Base-by-base conservation (phyloP, 2,797 vertebrate genomes). In the Picus viridis region DNA sequence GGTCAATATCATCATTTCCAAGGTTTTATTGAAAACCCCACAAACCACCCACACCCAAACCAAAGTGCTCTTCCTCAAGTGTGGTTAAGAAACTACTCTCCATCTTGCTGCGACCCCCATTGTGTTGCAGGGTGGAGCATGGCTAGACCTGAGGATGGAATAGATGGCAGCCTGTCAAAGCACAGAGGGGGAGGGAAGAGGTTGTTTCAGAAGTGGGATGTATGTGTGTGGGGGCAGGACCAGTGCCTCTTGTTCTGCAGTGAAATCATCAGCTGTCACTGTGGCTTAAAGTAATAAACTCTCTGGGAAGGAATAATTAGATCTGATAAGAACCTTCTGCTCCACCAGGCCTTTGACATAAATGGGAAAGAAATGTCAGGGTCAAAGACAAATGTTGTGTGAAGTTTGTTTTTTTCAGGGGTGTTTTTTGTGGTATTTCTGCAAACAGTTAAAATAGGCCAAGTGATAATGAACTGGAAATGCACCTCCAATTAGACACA, bases 301-400 rank as follows among this genome's bases (percentile, higher is more conserved):
- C 73, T 73, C 26, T 64, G 59, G 29, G 53, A 63, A 76, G 49
- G 54, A 74, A 36, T 83, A 57, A 76, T 75, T 90, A 86, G 58
- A 59, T 59, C 36, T 41, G 34, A 30, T 77, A 68, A 83, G 15
- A 39, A 89, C 88, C 85, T 81, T 94, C 88, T 82, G 41, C 69
- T 92, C 70, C 32, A n/a, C 19, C 68, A 47, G 72, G 56, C 75
- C 67, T 88, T 45, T 88, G 79, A 45, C 39, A 32, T 29, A 80
- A 91, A 64, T 53, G 51, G 65, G 79, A 92, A 91, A 49, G 73
- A 64, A 72, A 57, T n/a, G 63, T 80, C 41, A 58, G 17, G 54
- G 83, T 29, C 47, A 36, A 51, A 86, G 41, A 51, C 6, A 65
- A 77, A 49, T 7, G 10, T 79, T 81, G 8, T 8, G 45, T 86